Evolutionary conservation across 92 coral and sea anemone genomes (phyloP), one percentile per base, ranked within the genome.

Genomic region (Epizoanthus illoricatus): DNA sequence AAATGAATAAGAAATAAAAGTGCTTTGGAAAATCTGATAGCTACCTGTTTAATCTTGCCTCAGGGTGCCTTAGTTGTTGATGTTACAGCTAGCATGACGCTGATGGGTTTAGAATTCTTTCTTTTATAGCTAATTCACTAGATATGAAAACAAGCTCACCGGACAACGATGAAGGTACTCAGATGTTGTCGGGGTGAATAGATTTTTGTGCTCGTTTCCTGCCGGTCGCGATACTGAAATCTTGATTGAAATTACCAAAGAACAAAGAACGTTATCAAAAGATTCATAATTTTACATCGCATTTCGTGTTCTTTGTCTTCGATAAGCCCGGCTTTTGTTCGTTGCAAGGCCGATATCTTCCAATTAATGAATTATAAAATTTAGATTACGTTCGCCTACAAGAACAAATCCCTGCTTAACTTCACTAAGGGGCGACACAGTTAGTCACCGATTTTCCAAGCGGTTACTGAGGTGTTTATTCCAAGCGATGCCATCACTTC

Each of bases 11-110:
- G 84, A 63, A 58, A 92, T 84, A 92, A 87, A 39, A 84, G 87
- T 73, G 81, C 85, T 65, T 78, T 84, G 87, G 90, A 80, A 84
- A 76, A 75, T 65, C 65, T 85, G 47, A 73, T 84, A 70, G 91
- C 85, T 86, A 78, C 81, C 92, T 86, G 86, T 88, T 93, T 88
- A 93, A 93, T 91, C 71, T 84, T 70, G 83, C 86, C 97, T 89
- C 54, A 62, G 83, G 94, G 97, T 88, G 75, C 73, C 36, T 57
- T 16, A 52, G 85, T 91, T 91, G 91, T 85, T 76, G 67, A 68
- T 72, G 52, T 66, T 47, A 24, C 40, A 55, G 39, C 81, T n/a
- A 28, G 81, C 80, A 73, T 84, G 80, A 74, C 19, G 80, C n/a
- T 78, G 82, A 78, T 78, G 55, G 56, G 67, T 36, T 2, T 63